Base-by-base conservation (phyloP, 2,113 vertebrate genomes). In the Pedetes capensis region DNA sequence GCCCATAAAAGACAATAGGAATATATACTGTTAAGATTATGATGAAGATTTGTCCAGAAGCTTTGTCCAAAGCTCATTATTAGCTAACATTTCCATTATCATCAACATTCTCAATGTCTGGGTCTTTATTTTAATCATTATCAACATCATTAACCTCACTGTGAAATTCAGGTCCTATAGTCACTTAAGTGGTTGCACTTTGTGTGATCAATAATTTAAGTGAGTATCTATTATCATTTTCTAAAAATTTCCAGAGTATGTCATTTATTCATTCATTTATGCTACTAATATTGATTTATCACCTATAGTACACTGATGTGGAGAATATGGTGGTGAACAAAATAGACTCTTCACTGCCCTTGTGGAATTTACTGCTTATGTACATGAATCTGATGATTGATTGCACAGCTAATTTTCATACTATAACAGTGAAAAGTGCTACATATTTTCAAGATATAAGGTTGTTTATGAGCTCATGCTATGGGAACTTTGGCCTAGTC, bases 121-220 rank as follows among this genome's bases (percentile, higher is more conserved):
- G 44, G 39, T 91, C 64, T 94, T 95, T 34, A 55, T 80, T 81
- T 82, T 63, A 86, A 82, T 68, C 47, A 6, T 94, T 64, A 78
- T 68, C 55, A 85, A 76, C 3, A 57, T n/a, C 9, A 71, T 83
- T 82, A 66, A 18, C 47, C 25, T 92, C 12, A 53, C 0, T 72
- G 59, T 93, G 63, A 79, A 79, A 44, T 13, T 44, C 53, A 34
- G 11, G 23, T 82, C 89, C 59, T 86, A 4, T 69, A 10, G 42
- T 90, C 57, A 76, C 81, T 81, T 93, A 20, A 63, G n/a, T 64
- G 69, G 44, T 47, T 79, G 53, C 69, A 79, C 29, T 84, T 89
- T 80, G 47, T 6, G 2, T 85, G 66, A 49, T 47, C 29, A n/a
- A 3, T 91, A 72, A 42, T 93, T 85, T 86, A 37, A 57, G 18